phyloP scores from a whole-genome alignment of 2,113 vertebrate species.

The Ceuthmochares aereus region DNA sequence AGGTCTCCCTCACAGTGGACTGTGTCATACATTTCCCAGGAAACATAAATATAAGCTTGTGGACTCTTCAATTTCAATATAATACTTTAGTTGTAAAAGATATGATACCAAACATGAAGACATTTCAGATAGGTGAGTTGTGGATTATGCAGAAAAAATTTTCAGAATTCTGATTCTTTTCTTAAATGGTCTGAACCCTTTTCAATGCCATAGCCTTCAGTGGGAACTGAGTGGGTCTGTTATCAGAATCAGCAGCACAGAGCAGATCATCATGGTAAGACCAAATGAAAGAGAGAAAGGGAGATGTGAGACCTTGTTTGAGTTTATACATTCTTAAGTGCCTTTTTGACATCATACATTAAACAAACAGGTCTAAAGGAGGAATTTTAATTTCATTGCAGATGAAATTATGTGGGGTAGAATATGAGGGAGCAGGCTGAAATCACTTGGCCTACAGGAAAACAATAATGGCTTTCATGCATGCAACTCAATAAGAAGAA shows the following conservation, averaged over 20 bases:
- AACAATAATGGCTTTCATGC: not conserved
- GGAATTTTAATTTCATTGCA: not conserved
- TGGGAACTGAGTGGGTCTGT: not conserved
- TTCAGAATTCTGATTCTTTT: not conserved
- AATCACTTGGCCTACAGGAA: not conserved
- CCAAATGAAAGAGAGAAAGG: not conserved
- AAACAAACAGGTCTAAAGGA: not conserved
- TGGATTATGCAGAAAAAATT: not conserved
- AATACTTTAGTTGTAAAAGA: not conserved
- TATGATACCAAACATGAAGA: not conserved
- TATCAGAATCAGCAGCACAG: not conserved
- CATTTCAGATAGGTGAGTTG: not conserved
- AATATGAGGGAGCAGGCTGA: not conserved
- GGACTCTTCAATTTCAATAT: not conserved
- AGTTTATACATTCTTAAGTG: not conserved
- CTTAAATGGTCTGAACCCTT: not conserved
- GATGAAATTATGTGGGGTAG: not conserved
- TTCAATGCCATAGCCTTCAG: not conserved
- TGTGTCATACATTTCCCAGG: not conserved
- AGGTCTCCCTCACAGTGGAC: not conserved
- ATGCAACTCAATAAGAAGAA: not conserved
- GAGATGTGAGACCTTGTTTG: rapidly evolving
- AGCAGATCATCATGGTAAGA: not conserved
- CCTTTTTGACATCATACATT: not conserved
- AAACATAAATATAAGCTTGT: not conserved